These are phyloP conservation scores for Phyto melanocephala DNA, from an alignment of 2,888 invertebrate species.

Conservation along the genomic window DNA sequence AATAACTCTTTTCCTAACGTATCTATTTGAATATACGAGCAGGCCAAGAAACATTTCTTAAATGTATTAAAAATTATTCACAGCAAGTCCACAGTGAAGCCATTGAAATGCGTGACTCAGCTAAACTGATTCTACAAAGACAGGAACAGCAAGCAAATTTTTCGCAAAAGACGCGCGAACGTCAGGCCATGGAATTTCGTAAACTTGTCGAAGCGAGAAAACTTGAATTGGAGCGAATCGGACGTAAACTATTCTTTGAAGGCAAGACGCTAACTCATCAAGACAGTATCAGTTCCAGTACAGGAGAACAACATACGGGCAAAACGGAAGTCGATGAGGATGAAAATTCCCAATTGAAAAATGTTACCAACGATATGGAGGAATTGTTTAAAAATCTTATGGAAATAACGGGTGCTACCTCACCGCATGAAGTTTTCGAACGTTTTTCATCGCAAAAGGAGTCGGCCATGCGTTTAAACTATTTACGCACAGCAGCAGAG, in stretches of 20 bases:
- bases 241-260: constrained; percentile 87
- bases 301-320: constrained; percentile 77
- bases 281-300: constrained; percentile 81
- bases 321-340: constrained; percentile 77
- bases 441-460: constrained; percentile 87
- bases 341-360: constrained; percentile 74
- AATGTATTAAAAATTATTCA: neutral
- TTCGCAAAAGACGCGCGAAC: constrained; percentile 84
- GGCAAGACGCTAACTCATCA: constrained; percentile 81
- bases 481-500: constrained; percentile 86
- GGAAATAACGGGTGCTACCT: constrained; percentile 88
- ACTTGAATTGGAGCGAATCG: constrained; percentile 86
- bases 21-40: too few relatives aligned
- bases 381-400: constrained; percentile 86
- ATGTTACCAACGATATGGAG: constrained; percentile 80
- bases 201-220: constrained; percentile 86
- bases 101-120: constrained; percentile 84
- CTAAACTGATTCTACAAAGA: constrained; percentile 84
- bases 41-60: too few relatives aligned
- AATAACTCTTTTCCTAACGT: too few relatives aligned
- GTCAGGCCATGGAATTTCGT: constrained; percentile 83
- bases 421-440: constrained; percentile 86
- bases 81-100: constrained; percentile 87
- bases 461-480: constrained; percentile 85
- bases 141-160: constrained; percentile 86